A percentile compares a stretch with the other conserved stretches of the same genome.
These are phyloP conservation scores for Coregonus sp. DNA, from an alignment of 2,797 vertebrate species.

Conservation along the genomic window DNA sequence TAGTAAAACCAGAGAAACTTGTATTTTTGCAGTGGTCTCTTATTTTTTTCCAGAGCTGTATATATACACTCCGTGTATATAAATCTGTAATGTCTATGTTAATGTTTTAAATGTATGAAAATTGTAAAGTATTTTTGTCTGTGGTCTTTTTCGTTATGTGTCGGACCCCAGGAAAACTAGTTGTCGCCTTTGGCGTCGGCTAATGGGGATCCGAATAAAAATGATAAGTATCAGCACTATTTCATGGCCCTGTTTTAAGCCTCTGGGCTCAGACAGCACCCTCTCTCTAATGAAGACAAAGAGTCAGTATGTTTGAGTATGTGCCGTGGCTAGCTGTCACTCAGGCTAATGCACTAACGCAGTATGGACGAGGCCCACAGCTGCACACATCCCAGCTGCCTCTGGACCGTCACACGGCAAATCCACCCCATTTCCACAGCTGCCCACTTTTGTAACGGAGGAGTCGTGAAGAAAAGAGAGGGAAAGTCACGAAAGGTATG, in stretches of 20 bases:
- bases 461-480: background rate
- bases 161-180: no score
- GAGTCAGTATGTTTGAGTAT: slow-evolving; percentile 64
- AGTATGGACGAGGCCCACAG: slow-evolving; percentile 68
- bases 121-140: no score
- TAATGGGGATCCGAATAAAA: no score
- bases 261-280: slow-evolving; percentile 50
- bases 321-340: slow-evolving; percentile 60
- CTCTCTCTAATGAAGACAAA: slow-evolving; percentile 74
- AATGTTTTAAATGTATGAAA: no score
- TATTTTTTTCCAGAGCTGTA: no score
- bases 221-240: background rate
- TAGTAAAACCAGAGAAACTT: no score
- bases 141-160: no score
- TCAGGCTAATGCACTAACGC: slow-evolving; percentile 67
- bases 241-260: slow-evolving; percentile 32
- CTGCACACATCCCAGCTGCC: slow-evolving; percentile 65
- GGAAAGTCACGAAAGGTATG: background rate
- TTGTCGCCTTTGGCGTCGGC: no score
- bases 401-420: slow-evolving; percentile 32
- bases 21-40: no score
- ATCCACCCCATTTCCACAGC: slow-evolving; percentile 19
- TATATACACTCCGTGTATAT: no score
- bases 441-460: background rate
- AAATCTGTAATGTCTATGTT: no score